phyloP scores from a whole-genome alignment of 2,888 invertebrate species.

The Drosophila borealis region DNA sequence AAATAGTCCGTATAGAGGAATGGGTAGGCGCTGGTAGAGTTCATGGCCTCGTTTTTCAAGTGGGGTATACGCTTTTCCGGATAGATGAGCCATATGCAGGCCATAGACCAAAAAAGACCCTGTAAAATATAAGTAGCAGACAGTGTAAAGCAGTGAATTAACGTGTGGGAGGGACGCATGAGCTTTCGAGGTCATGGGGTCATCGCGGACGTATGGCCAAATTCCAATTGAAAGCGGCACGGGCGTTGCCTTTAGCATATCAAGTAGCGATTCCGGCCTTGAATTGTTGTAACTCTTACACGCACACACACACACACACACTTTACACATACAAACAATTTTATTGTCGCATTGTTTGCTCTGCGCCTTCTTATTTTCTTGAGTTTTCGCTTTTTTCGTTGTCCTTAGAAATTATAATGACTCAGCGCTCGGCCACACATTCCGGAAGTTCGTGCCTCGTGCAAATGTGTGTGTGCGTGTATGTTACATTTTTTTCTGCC shows the following conservation, averaged over 20 bases:
- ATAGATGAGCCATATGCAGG: constrained; percentile 90
- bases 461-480: constrained; percentile 11
- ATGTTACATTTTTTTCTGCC: constrained; percentile 20
- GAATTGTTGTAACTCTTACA: constrained; percentile 68
- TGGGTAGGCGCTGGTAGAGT: constrained; percentile 88
- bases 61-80: constrained; percentile 89
- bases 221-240: constrained; percentile 60
- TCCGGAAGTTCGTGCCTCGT: constrained; percentile 64
- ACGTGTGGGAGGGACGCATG: constrained; percentile 1
- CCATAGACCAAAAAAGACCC: constrained; percentile 91
- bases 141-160: constrained; percentile 17
- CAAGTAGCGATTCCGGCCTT: constrained; percentile 65
- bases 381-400: constrained; percentile 18
- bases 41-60: constrained; percentile 88
- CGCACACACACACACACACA: background rate
- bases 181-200: constrained; percentile 62
- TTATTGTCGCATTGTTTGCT: constrained; percentile 71
- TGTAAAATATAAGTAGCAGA: constrained; percentile 73
- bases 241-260: constrained; percentile 59
- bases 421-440: constrained; percentile 61
- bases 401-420: constrained; percentile 75
- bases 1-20: constrained; percentile 90
- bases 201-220: constrained; percentile 53
- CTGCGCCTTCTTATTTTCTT: constrained; percentile 20
- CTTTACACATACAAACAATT: constrained; percentile 44